Conservation (phyloP, 2,797 vertebrate genomes). For the Acomys russatus region DNA sequence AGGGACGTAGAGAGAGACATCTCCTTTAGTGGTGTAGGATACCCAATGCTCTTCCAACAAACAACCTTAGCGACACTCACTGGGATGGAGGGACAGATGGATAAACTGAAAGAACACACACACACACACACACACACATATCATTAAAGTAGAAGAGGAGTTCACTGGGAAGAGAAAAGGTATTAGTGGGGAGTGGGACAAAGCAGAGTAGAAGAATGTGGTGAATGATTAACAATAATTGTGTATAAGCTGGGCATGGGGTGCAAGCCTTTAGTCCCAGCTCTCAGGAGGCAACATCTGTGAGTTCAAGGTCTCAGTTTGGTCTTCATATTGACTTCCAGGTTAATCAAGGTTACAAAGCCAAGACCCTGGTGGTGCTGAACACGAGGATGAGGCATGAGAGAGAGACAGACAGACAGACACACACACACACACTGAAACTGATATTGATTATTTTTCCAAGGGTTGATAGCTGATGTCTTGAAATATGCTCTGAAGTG, state of each 20-base stretch:
- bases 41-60: neutral
- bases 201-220: neutral
- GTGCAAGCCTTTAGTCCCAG: neutral
- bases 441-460: neutral
- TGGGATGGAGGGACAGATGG: neutral
- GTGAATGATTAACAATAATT: neutral
- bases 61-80: neutral
- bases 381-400: too few species aligned
- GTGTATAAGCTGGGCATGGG: neutral
- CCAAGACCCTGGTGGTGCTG: too few species aligned
- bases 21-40: neutral
- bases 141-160: neutral
- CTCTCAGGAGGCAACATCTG: too few species aligned
- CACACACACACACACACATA: neutral
- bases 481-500: neutral
- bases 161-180: neutral
- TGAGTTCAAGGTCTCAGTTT: too few species aligned
- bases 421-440: neutral
- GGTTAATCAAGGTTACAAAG: too few species aligned
- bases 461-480: neutral
- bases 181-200: neutral
- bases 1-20: neutral
- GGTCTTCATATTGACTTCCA: too few species aligned
- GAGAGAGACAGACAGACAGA: too few species aligned
- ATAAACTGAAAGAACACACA: neutral